These are phyloP conservation scores for Caradrina clavipalpis DNA, from an alignment of 2,888 invertebrate species.

Conservation along the genomic window DNA sequence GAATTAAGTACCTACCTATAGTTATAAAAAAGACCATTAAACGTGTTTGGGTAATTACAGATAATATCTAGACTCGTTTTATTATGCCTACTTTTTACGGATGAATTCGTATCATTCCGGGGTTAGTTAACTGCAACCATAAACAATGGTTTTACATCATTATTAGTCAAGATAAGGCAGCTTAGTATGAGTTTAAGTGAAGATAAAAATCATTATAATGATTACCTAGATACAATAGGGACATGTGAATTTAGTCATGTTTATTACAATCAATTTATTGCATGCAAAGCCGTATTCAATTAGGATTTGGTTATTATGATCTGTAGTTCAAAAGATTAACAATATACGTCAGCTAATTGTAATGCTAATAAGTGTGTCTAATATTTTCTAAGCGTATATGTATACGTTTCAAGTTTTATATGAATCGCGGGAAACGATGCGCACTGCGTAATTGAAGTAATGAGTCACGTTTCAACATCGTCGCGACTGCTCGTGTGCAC, in stretches of 20 bases:
- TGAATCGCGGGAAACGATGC: constrained; percentile 61
- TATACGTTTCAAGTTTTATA: constrained; percentile 57
- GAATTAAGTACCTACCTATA: too few species aligned
- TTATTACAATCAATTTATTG: constrained; percentile 29
- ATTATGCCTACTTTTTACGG: constrained; percentile 22
- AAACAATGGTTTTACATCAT: constrained; percentile 42
- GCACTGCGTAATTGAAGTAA: constrained; percentile 71
- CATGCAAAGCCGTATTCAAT: constrained; percentile 16
- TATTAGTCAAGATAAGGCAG: constrained; percentile 46
- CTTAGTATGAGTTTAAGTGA: constrained; percentile 22
- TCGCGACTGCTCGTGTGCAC: constrained; percentile 58
- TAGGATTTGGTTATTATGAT: constrained; percentile 17
- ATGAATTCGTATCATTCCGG: constrained; percentile 11
- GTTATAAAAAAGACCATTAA: not conserved
- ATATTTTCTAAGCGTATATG: constrained; percentile 42
- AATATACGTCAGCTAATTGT: constrained; percentile 16
- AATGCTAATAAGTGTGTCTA: constrained; percentile 41
- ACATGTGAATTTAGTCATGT: constrained; percentile 31
- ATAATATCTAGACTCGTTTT: constrained; percentile 15
- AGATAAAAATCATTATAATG: constrained; percentile 48
- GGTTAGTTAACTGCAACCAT: constrained; percentile 31
- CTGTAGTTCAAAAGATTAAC: constrained; percentile 14
- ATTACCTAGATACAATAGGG: constrained; percentile 31
- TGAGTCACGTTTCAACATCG: constrained; percentile 75
- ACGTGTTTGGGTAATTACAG: constrained; percentile 12